A percentile compares a stretch with the other conserved stretches of the same genome.
Conservation (phyloP, 2,888 invertebrate genomes). For the Dicycla oo region DNA sequence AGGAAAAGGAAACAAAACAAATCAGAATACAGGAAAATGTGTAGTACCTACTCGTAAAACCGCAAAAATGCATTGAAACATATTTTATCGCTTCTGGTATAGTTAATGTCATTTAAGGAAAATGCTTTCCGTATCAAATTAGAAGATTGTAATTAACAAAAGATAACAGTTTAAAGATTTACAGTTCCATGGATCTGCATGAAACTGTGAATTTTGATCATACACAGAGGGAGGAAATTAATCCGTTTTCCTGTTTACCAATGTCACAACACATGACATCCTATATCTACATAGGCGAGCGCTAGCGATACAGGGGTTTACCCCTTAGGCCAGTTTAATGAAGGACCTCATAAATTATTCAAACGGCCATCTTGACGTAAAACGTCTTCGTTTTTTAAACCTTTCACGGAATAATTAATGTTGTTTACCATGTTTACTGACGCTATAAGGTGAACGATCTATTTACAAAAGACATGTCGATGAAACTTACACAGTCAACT, state of each 20-base stretch:
- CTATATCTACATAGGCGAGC: neutral
- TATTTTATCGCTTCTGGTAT: neutral
- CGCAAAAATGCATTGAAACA: slow-evolving; percentile 1
- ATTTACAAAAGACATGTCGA: neutral
- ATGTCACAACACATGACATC: neutral
- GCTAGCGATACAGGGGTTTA: neutral
- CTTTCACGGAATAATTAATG: slow-evolving; percentile 1
- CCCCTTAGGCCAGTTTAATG: slow-evolving; percentile 14
- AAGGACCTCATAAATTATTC: slow-evolving; percentile 48
- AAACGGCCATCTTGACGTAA: slow-evolving; percentile 13
- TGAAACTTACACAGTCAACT: slow-evolving; percentile 2
- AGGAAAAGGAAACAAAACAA: neutral
- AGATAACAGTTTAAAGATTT: too few relatives aligned
- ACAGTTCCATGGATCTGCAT: neutral
- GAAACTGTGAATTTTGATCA: slow-evolving; percentile 24
- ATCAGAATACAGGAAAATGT: slow-evolving; percentile 8
- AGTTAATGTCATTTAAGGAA: neutral
- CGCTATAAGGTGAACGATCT: slow-evolving; percentile 6
- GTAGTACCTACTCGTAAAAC: too few relatives aligned
- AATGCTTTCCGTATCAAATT: slow-evolving; percentile 3
- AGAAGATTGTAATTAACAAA: too few relatives aligned
- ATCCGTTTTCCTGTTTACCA: slow-evolving; percentile 12
- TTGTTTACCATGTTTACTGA: slow-evolving; percentile 11
- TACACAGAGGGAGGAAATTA: neutral
- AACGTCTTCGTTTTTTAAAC: slow-evolving; percentile 13